Percentiles rank a stretch among this genome's conserved stretches.
Evolutionary conservation across 2,888 invertebrate species (phyloP).

Genomic region (Eurois occulta): DNA sequence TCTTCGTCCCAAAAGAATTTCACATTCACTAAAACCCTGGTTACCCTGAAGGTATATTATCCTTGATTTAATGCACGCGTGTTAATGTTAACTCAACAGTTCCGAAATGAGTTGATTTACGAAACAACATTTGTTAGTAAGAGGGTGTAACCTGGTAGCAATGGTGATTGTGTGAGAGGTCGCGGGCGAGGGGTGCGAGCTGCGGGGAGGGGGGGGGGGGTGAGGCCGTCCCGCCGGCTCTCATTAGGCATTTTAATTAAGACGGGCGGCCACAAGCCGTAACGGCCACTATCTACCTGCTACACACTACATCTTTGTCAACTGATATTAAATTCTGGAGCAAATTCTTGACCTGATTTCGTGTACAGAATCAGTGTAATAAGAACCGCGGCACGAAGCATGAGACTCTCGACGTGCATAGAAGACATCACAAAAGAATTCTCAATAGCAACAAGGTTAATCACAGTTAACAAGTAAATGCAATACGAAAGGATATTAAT

Average conservation of each 20-base stretch:
- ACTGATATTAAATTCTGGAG: constrained; percentile 57
- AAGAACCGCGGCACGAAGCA: background rate
- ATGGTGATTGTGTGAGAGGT: constrained; percentile 62
- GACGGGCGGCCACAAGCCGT: constrained; percentile 63
- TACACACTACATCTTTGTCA: constrained; percentile 59
- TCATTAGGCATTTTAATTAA: constrained; percentile 84
- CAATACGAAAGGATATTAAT: background rate
- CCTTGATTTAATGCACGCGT: constrained; percentile 21
- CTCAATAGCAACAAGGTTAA: background rate
- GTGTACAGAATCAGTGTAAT: constrained; percentile 19
- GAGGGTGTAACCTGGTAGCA: constrained; percentile 58
- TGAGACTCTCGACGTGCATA: background rate
- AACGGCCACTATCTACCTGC: constrained; percentile 67
- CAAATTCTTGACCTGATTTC: constrained; percentile 52
- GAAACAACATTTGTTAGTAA: constrained; percentile 55
- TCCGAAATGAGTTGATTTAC: constrained; percentile 58
- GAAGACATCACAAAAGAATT: constrained; percentile 5
- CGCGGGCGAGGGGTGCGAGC: constrained; percentile 29
- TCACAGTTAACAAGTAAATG: background rate
- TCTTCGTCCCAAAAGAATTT: background rate
- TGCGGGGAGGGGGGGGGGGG: constrained; percentile 20
- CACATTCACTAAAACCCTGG: background rate
- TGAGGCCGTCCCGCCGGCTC: constrained; percentile 58
- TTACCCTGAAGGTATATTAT: background rate
- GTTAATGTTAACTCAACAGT: constrained; percentile 30